These are phyloP conservation scores for Neolamprologus multifasciatus DNA, from an alignment of 2,797 vertebrate species.

Conservation along the genomic window DNA sequence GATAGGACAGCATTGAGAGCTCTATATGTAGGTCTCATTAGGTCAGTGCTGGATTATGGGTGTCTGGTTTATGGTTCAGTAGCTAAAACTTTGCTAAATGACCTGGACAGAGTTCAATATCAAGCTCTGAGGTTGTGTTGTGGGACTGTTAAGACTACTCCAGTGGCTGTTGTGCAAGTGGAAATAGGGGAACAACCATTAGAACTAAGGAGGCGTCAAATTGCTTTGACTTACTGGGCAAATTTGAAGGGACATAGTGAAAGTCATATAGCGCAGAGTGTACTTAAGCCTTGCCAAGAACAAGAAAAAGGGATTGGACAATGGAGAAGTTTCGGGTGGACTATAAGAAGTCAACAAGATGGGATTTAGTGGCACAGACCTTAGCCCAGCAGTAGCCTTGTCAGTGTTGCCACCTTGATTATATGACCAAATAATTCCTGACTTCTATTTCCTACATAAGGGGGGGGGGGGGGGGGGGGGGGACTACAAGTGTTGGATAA, in stretches of 20 bases:
- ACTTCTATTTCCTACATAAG: rapidly evolving
- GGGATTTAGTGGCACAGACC: background rate
- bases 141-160: background rate
- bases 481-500: background rate
- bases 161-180: background rate
- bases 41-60: background rate
- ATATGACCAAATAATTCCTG: background rate
- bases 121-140: background rate
- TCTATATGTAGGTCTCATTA: background rate
- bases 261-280: background rate
- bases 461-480: background rate
- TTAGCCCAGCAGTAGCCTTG: background rate
- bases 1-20: background rate
- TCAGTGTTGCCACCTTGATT: background rate
- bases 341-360: background rate
- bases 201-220: background rate
- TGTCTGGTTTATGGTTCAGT: background rate
- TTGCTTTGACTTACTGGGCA: background rate
- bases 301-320: background rate
- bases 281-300: background rate
- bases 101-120: background rate
- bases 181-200: background rate
- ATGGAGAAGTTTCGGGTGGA: rapidly evolving
- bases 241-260: background rate
- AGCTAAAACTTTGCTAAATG: background rate